A percentile compares a stretch with the other conserved stretches of the same genome.
These are phyloP conservation scores for Patella pellucida DNA, from an alignment of 2,888 invertebrate species.

Conservation along the genomic window DNA sequence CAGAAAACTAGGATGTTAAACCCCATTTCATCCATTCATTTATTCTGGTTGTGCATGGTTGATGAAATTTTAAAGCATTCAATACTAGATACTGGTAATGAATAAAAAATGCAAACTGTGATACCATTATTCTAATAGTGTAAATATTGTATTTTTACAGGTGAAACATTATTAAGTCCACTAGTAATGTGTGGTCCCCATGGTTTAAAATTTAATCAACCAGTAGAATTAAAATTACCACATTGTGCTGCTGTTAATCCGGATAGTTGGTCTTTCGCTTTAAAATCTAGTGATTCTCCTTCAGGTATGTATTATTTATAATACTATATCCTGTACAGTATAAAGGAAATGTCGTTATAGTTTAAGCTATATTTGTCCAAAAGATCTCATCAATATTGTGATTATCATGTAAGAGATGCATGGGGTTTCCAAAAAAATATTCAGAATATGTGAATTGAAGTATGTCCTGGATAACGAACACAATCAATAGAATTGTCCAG, in stretches of 20 bases:
- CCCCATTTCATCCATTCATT: too few relatives aligned
- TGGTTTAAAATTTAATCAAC: constrained; percentile 87
- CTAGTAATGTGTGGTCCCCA: constrained; percentile 97
- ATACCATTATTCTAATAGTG: not conserved
- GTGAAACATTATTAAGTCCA: constrained; percentile 94
- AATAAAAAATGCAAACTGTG: not conserved
- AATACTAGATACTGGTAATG: not conserved
- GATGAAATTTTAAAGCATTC: not conserved
- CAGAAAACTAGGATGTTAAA: too few relatives aligned
- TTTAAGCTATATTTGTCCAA: too few relatives aligned
- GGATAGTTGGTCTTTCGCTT: constrained; percentile 74
- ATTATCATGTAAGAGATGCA: too few relatives aligned
- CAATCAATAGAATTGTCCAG: too few relatives aligned
- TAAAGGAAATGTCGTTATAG: too few relatives aligned
- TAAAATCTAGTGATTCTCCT: constrained; percentile 70
- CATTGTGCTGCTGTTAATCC: constrained; percentile 75
- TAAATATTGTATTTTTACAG: constrained; percentile 72
- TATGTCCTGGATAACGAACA: too few relatives aligned
- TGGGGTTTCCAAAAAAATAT: too few relatives aligned
- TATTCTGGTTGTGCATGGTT: too few relatives aligned
- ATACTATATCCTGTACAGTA: too few relatives aligned
- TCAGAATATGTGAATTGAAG: too few relatives aligned
- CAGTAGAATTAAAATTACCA: constrained; percentile 92
- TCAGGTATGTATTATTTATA: constrained; percentile 45
- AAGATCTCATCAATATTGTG: too few relatives aligned